A percentile compares a stretch with the other conserved stretches of the same genome.
Conservation (phyloP, 2,113 vertebrate species). For the Lipotes vexillifer region DNA sequence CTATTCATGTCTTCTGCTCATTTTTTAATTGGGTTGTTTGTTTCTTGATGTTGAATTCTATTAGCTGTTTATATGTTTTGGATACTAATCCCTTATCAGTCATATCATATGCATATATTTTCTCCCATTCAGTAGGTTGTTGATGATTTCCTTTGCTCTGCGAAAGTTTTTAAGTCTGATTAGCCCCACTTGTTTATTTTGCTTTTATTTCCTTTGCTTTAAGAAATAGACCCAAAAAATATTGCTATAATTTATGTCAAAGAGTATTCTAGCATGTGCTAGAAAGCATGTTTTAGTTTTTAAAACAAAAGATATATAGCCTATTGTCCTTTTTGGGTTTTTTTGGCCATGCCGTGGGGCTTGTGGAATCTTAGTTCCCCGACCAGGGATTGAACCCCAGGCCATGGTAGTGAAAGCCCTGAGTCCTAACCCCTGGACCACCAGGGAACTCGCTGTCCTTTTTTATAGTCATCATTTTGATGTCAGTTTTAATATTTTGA, state of each 20-base stretch:
- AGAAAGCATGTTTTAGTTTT: background rate
- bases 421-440: background rate
- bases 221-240: background rate
- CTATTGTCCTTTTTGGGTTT: background rate
- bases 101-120: background rate
- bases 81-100: background rate
- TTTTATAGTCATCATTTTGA: background rate
- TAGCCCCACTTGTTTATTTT: background rate
- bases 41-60: background rate
- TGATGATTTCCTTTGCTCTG: background rate
- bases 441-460: background rate
- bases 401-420: background rate
- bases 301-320: background rate
- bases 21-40: background rate
- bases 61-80: background rate
- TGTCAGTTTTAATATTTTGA: background rate
- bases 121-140: background rate
- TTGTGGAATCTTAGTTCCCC: background rate
- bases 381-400: background rate
- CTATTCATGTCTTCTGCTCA: background rate
- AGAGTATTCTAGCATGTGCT: background rate
- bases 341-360: background rate
- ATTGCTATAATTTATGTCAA: background rate
- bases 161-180: background rate
- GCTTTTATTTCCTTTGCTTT: background rate